Evolutionary conservation across 2,797 vertebrate genomes (phyloP).

Genomic region (Hydrocynus forskahlii): DNA sequence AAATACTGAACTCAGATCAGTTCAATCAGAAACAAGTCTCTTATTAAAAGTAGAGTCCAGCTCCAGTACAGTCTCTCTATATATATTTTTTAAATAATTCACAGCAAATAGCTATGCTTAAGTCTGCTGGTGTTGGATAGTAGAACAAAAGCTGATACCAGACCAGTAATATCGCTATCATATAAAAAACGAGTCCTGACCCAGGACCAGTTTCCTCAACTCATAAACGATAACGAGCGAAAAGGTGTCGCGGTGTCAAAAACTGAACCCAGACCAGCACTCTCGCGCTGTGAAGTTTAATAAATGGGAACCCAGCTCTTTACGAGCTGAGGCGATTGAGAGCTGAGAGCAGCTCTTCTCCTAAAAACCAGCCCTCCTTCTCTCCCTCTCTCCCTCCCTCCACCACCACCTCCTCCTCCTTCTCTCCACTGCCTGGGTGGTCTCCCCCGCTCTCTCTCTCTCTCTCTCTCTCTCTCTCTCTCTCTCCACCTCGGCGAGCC

Average conservation of each 20-base stretch:
- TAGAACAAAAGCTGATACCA: no score
- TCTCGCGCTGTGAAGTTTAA: not conserved
- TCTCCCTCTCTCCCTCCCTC: conserved; percentile 47
- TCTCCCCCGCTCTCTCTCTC: conserved; percentile 63
- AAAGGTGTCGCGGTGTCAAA: not conserved
- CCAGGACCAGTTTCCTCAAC: not conserved
- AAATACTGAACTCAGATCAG: no score
- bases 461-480: conserved; percentile 4
- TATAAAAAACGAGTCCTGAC: not conserved
- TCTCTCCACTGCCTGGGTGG: conserved; percentile 80
- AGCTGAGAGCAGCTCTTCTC: conserved; percentile 26
- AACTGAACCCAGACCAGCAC: conserved; percentile 1
- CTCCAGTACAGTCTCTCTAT: no score
- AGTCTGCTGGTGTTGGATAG: no score
- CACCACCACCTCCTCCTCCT: conserved; percentile 1
- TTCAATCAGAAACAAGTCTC: no score
- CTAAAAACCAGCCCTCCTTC: conserved; percentile 16
- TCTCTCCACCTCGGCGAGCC: conserved; percentile 90
- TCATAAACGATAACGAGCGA: not conserved
- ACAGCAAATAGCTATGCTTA: no score
- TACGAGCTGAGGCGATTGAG: conserved; percentile 62
- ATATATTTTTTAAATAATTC: no score
- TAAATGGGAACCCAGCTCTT: not conserved
- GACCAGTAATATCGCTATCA: no score
- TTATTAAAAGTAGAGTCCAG: no score